phyloP scores from a whole-genome alignment of 2,888 invertebrate species.

The Lycocerus yunnanus region DNA sequence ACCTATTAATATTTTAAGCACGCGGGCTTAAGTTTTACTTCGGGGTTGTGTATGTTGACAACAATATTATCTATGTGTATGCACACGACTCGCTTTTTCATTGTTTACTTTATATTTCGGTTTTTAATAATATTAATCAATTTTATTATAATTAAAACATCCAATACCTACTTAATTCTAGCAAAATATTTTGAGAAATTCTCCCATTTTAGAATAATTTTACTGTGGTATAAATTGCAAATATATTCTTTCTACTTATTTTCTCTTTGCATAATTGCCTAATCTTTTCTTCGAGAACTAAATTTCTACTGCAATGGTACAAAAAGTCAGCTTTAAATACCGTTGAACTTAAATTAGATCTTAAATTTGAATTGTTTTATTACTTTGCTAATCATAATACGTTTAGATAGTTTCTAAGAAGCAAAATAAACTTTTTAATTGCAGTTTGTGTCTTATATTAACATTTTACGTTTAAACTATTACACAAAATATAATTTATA shows the following conservation, averaged over 20 bases:
- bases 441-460: background rate
- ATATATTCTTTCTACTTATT: slow-evolving; percentile 27
- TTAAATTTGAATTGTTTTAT: slow-evolving; percentile 22
- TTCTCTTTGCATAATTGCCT: slow-evolving; percentile 27
- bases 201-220: slow-evolving; percentile 8
- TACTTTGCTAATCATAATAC: slow-evolving; percentile 16
- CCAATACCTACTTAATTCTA: background rate
- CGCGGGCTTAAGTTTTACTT: background rate
- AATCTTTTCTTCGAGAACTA: slow-evolving; percentile 22
- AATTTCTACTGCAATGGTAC: slow-evolving; percentile 24
- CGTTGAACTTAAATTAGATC: slow-evolving; percentile 21
- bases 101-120: background rate
- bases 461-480: background rate
- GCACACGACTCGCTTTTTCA: background rate
- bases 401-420: slow-evolving; percentile 20
- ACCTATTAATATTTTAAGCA: background rate
- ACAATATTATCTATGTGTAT: background rate
- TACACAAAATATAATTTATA: background rate
- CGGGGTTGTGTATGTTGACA: background rate
- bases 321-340: slow-evolving; percentile 27
- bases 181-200: slow-evolving; percentile 7
- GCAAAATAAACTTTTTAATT: background rate
- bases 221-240: slow-evolving; percentile 18
- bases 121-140: background rate
- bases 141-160: background rate